A percentile compares a stretch with the other conserved stretches of the same genome.
Evolutionary conservation across 1,140 invertebrate genomes (phyloP).

Genomic region (Drosophila pseudoobscura): DNA sequence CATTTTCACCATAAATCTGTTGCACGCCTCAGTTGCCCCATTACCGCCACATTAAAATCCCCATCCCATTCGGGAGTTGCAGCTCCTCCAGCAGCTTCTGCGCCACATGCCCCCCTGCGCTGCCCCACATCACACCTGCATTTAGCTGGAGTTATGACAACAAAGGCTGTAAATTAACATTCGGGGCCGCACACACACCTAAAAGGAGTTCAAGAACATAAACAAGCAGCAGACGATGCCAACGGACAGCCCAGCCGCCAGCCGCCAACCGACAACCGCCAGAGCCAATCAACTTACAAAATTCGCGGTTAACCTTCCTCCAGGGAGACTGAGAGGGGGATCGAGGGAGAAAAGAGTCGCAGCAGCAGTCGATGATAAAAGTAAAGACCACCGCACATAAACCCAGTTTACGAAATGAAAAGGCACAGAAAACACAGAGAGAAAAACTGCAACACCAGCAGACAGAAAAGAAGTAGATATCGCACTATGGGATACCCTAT

Average conservation of each 20-base stretch:
- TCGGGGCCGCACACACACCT: conserved; percentile 55
- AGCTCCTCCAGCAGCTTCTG: neutral
- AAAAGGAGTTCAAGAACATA: conserved; percentile 79
- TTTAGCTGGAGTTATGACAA: conserved; percentile 56
- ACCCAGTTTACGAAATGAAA: conserved; percentile 54
- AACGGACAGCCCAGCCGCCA: neutral
- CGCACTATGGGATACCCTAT: no score
- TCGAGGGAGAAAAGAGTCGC: neutral
- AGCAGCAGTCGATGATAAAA: conserved; percentile 39
- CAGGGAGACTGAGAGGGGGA: neutral
- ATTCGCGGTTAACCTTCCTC: conserved; percentile 52
- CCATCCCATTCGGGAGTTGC: neutral
- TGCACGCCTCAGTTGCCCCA: conserved; percentile 13
- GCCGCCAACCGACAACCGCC: conserved; percentile 12
- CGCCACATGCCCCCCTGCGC: neutral
- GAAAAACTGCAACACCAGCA: conserved; percentile 32
- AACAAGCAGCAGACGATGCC: conserved; percentile 53
- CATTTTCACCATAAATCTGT: conserved; percentile 17
- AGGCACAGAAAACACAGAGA: neutral
- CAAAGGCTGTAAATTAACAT: conserved; percentile 70
- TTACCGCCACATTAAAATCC: conserved; percentile 8
- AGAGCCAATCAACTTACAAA: conserved; percentile 72
- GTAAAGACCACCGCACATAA: conserved; percentile 68
- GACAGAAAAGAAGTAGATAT: no score
- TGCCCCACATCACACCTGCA: conserved; percentile 10